These are phyloP conservation scores for Helicorthomorpha holstii DNA, from an alignment of 1,140 invertebrate species.

Conservation along the genomic window DNA sequence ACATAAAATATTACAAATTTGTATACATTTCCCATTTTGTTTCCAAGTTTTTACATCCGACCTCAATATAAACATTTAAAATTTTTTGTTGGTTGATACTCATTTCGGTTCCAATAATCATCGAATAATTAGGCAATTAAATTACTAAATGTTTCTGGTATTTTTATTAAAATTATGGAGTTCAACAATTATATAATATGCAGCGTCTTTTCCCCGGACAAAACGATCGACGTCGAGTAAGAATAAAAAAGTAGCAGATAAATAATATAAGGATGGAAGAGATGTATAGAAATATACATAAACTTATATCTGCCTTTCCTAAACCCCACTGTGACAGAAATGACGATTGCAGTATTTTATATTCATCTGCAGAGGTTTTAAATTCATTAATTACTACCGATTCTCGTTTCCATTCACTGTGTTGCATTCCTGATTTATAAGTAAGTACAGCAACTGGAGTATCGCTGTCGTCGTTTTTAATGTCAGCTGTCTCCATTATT, in stretches of 20 bases:
- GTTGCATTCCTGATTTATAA: constrained; percentile 7
- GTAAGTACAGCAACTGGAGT: constrained; percentile 7
- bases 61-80: no score
- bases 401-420: constrained; percentile 4
- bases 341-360: no score
- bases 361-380: no score
- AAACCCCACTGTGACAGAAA: constrained; percentile 15
- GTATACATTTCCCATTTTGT: no score
- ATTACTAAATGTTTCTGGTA: no score
- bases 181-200: not conserved
- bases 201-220: no score
- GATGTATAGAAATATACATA: constrained; percentile 54
- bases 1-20: no score
- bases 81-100: no score
- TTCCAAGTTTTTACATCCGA: no score
- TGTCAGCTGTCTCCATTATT: constrained; percentile 25
- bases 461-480: not conserved
- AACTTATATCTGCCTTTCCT: constrained; percentile 42
- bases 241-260: constrained; percentile 41
- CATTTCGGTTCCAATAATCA: no score
- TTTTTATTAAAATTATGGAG: not conserved
- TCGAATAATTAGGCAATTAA: no score
- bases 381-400: no score
- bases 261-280: constrained; percentile 47
- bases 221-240: not conserved